Evolutionary conservation across 2,797 vertebrate genomes (phyloP).

Genomic region (Leptodactylus fallax): DNA sequence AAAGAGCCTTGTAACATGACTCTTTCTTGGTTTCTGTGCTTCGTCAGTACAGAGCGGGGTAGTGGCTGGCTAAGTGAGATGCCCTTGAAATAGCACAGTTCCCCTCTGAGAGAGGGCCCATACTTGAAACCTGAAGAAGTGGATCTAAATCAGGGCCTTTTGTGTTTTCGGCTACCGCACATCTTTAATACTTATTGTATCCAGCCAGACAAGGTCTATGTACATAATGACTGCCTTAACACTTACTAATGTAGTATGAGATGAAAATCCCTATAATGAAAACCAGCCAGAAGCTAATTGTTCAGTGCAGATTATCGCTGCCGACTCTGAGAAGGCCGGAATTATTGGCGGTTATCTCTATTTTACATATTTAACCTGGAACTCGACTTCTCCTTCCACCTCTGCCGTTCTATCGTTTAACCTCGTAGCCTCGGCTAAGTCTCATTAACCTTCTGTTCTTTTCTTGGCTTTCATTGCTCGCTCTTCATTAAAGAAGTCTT

Average conservation of each 20-base stretch:
- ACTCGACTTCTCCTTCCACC: constrained; percentile 35
- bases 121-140: neutral
- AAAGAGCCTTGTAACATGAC: no score
- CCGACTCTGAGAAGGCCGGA: neutral
- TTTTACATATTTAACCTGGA: constrained; percentile 37
- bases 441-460: constrained; percentile 46
- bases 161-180: neutral
- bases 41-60: no score
- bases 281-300: neutral
- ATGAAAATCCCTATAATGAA: neutral
- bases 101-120: no score
- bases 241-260: neutral
- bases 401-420: constrained; percentile 26
- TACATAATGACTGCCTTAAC: neutral
- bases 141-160: neutral
- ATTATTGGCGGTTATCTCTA: neutral
- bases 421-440: constrained; percentile 26
- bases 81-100: no score
- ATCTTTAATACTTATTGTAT: neutral
- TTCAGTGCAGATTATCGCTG: neutral
- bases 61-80: no score
- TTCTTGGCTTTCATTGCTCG: neutral
- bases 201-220: neutral
- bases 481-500: constrained; percentile 28
- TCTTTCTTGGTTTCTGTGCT: no score